Percentiles rank a stretch among this genome's conserved stretches.
Conservation (phyloP, 2,113 vertebrate genomes). For the Xenopus borealis region DNA sequence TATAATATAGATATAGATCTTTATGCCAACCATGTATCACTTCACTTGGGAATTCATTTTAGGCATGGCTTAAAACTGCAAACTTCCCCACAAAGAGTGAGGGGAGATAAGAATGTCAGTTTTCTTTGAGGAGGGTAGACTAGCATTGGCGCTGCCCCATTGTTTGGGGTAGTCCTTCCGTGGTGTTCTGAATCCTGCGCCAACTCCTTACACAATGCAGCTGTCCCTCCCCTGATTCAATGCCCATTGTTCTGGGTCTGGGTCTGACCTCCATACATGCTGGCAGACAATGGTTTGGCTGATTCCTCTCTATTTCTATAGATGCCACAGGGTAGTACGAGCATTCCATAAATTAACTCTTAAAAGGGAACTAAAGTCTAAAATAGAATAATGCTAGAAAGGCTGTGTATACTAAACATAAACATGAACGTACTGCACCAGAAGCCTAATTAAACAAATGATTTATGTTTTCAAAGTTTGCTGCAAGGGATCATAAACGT, state of each 20-base stretch:
- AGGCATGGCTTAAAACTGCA: background rate
- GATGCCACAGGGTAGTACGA: background rate
- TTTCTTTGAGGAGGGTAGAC: slow-evolving; percentile 11
- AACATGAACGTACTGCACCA: too few species aligned
- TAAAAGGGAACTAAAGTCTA: too few species aligned
- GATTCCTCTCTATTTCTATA: background rate
- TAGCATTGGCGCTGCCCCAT: slow-evolving; percentile 48
- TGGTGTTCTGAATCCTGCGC: slow-evolving; percentile 53
- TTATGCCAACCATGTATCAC: too few species aligned
- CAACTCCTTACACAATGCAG: slow-evolving; percentile 52
- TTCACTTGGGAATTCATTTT: too few species aligned
- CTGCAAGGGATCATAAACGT: too few species aligned
- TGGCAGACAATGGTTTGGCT: slow-evolving; percentile 38
- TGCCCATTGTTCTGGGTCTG: slow-evolving; percentile 49
- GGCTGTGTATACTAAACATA: too few species aligned
- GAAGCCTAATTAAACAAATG: too few species aligned
- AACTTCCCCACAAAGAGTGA: background rate
- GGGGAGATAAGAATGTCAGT: background rate
- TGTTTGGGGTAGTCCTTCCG: slow-evolving; percentile 61
- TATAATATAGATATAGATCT: too few species aligned
- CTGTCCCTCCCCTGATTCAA: slow-evolving; percentile 46
- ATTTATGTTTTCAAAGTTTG: too few species aligned
- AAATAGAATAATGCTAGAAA: too few species aligned
- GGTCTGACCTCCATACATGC: slow-evolving; percentile 23
- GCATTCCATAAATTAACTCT: slow-evolving; percentile 29